Evolutionary conservation across 2,797 vertebrate genomes (phyloP), one percentile per base, ranked within the genome.

Genomic region (Nyctibius grandis): DNA sequence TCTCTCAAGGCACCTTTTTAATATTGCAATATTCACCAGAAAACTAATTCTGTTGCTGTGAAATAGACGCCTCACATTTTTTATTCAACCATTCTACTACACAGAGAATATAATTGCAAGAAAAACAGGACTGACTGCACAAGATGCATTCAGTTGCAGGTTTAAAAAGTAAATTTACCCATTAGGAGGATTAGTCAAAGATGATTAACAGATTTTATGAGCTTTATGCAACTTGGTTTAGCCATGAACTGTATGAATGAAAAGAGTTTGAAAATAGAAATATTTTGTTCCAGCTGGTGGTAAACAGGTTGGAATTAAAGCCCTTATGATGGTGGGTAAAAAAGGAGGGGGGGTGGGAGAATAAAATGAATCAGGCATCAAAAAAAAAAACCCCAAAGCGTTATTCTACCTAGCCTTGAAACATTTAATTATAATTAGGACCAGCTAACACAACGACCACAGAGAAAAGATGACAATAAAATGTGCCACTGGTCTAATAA

Each of bases 361-460:
- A n/a, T n/a, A n/a, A n/a, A n/a, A n/a, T n/a, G n/a, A n/a, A n/a
- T n/a, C n/a, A 13, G 15, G 16, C 40, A 89, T n/a, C 1, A 70
- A 74, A 51, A 57, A 56, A 45, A 61, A n/a, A 28, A 48, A n/a
- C n/a, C n/a, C n/a, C n/a, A 3, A 23, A 81, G 9, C 17, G 14
- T 73, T 88, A 51, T 86, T 45, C 9, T 68, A 89, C 26, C 38
- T 68, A 72, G 34, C 65, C 51, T 80, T 94, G 76, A 93, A 92
- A 87, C 5, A 56, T 91, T 95, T 96, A 96, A 79, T 96, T 97
- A 57, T 79, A 95, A 97, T 97, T 96, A 96, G 56, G 64, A 81
- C 23, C 20, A 61, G 44, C 60, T 89, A 91, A 91, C 78, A 85
- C 15, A 94, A 89, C 8, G 20, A 47, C 45, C 44, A 84, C 26